Percentiles rank a stretch among this genome's conserved stretches.
phyloP scores from a whole-genome alignment of 2,797 vertebrate genomes.

The Graptemys geographica region DNA sequence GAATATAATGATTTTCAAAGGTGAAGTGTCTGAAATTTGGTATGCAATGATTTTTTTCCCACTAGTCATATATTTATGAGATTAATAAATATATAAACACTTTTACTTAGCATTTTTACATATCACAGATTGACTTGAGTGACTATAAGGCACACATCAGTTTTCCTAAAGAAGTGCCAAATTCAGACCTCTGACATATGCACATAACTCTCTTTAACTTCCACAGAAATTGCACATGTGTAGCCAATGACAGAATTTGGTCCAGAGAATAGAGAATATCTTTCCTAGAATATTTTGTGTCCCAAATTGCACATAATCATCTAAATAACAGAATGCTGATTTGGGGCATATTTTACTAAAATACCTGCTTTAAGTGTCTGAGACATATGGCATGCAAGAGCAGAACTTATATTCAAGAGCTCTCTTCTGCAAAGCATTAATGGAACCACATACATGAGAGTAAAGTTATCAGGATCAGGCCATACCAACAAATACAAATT shows the following conservation, averaged over 20 bases:
- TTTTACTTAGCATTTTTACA: neutral
- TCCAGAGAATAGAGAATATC: neutral
- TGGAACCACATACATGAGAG: neutral
- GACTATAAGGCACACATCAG: neutral
- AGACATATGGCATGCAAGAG: slow-evolving; percentile 49
- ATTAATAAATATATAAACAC: neutral
- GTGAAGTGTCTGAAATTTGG: neutral
- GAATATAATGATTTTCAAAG: neutral
- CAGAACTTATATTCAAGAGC: slow-evolving; percentile 18
- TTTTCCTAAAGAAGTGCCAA: neutral
- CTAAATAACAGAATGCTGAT: slow-evolving; percentile 43
- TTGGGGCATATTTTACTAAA: slow-evolving; percentile 1
- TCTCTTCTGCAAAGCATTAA: slow-evolving; percentile 6
- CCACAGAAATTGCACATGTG: neutral
- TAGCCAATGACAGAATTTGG: neutral
- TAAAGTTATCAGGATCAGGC: slow-evolving; percentile 4
- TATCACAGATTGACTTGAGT: neutral
- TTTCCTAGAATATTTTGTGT: neutral
- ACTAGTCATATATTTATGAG: neutral
- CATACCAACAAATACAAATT: neutral
- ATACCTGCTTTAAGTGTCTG: slow-evolving; percentile 40
- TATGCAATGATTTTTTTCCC: neutral
- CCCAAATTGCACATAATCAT: neutral
- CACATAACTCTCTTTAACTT: neutral
- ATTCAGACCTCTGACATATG: neutral